Evolutionary conservation across 2,113 vertebrate genomes (phyloP).

Genomic region (Eudyptes chrysolophus): DNA sequence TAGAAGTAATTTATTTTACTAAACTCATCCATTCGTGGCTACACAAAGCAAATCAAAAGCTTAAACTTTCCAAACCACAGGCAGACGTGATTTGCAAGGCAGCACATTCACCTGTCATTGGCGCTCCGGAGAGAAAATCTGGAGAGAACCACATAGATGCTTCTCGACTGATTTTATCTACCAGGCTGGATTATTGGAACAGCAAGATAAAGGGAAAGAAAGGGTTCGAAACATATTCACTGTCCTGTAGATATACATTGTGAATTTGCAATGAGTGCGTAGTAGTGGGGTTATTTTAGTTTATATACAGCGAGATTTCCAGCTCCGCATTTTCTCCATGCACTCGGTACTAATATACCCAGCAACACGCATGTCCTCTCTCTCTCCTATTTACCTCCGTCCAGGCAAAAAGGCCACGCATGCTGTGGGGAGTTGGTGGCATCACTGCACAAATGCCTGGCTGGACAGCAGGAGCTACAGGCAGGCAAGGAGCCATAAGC

Average conservation of each 20-base stretch:
- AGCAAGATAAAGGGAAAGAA: not conserved
- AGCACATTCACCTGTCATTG: not conserved
- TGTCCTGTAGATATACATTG: not conserved
- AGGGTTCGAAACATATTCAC: not conserved
- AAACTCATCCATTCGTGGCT: not conserved
- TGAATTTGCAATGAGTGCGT: not conserved
- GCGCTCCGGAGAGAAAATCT: not conserved
- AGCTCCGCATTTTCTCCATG: fast-evolving
- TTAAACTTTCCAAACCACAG: not conserved
- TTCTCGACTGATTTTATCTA: not conserved
- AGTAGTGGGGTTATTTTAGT: not conserved
- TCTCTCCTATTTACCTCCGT: not conserved
- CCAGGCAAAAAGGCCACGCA: not conserved
- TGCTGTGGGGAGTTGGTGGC: not conserved
- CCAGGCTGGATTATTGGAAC: not conserved
- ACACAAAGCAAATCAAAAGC: not conserved
- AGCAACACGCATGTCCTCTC: not conserved
- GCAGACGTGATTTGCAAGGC: not conserved
- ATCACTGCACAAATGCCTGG: not conserved
- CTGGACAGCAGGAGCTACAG: not conserved
- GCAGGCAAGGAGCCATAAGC: not conserved
- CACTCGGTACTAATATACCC: fast-evolving
- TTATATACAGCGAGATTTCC: not conserved
- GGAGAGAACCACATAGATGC: fast-evolving
- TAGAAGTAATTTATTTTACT: not conserved